Evolutionary conservation across 2,113 vertebrate species (phyloP).

Genomic region (Platycercus adscitus): DNA sequence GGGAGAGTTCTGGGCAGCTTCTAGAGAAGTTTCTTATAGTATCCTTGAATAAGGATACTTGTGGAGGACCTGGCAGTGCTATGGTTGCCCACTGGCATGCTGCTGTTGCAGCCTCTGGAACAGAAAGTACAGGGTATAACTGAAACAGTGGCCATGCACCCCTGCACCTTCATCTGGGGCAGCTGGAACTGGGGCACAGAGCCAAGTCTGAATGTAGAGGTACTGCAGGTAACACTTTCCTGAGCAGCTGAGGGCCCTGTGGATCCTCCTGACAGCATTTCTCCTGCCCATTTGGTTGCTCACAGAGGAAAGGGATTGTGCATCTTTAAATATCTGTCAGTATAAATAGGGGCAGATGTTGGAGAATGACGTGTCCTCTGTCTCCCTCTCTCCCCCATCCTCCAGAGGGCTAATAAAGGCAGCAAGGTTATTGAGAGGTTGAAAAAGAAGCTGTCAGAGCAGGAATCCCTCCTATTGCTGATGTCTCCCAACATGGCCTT

Average conservation of each 20-base stretch:
- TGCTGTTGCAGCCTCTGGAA: neutral
- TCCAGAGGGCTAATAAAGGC: slow-evolving; percentile 90
- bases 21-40: neutral
- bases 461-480: slow-evolving; percentile 90
- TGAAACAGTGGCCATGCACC: neutral
- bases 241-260: neutral
- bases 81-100: neutral
- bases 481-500: slow-evolving; percentile 96
- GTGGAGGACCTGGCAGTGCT: neutral
- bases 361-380: neutral
- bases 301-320: neutral
- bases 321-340: neutral
- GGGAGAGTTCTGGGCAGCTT: neutral
- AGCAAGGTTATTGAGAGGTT: slow-evolving; percentile 88
- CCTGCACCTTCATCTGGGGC: neutral
- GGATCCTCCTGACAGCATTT: neutral
- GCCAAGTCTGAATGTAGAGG: neutral
- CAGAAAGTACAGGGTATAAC: neutral
- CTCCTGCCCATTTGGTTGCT: neutral
- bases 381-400: neutral
- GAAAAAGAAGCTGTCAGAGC: slow-evolving; percentile 92
- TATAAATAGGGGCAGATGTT: neutral
- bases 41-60: neutral
- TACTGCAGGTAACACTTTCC: neutral
- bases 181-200: neutral